Evolutionary conservation across 2,797 vertebrate species (phyloP).

Genomic region (Pangasius macronema): DNA sequence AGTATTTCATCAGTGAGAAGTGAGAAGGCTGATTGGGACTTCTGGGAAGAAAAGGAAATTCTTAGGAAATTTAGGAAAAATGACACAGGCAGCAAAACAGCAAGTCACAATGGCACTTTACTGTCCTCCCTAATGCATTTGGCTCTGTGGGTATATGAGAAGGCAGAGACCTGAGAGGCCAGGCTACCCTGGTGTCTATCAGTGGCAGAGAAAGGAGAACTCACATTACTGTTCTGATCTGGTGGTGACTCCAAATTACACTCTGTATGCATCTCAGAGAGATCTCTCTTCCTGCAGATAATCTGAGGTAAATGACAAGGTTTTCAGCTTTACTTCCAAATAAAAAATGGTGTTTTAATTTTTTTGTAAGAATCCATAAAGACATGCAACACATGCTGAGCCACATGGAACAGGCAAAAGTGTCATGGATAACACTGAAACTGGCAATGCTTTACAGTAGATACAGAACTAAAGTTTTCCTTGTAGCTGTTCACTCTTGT

Average conservation of each 20-base stretch:
- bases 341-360: background rate
- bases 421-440: background rate
- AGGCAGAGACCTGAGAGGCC: conserved; percentile 48
- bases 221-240: conserved; percentile 61
- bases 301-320: conserved; percentile 73
- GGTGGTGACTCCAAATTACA: conserved; percentile 70
- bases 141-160: conserved; percentile 48
- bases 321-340: background rate
- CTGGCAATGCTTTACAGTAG: background rate
- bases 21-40: conserved; percentile 68
- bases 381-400: background rate
- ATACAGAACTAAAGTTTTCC: background rate
- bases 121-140: background rate
- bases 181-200: conserved; percentile 60
- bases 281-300: conserved; percentile 80
- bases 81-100: background rate
- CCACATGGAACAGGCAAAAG: background rate
- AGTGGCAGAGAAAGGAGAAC: conserved; percentile 37
- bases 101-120: background rate
- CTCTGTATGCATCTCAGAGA: conserved; percentile 70
- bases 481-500: background rate
- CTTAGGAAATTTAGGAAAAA: conserved; percentile 3
- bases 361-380: background rate
- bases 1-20: conserved; percentile 60
- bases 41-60: conserved; percentile 57